phyloP scores from a whole-genome alignment of 2,113 vertebrate genomes.

The Prionailurus bengalensis region DNA sequence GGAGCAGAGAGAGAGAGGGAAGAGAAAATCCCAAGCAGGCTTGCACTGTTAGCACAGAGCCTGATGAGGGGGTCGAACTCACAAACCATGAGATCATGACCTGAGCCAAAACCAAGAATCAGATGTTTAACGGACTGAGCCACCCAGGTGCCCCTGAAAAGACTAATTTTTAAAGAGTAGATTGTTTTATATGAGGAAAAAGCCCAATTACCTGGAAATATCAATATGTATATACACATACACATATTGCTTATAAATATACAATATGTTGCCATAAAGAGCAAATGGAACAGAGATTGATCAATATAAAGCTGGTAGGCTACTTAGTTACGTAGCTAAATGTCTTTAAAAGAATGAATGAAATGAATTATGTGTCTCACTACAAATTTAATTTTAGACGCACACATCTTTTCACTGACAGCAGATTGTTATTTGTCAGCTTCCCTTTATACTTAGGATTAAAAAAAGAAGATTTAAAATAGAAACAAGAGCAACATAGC shows the following conservation, averaged over 20 bases:
- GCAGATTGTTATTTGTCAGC: not conserved
- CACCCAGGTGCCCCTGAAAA: not conserved
- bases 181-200: not conserved
- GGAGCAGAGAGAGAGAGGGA: no score
- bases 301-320: not conserved
- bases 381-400: not conserved
- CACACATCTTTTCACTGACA: not conserved
- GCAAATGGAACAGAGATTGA: not conserved
- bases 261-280: not conserved
- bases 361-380: not conserved
- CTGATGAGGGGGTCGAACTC: no score
- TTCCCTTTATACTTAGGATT: not conserved
- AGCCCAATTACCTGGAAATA: not conserved
- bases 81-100: no score
- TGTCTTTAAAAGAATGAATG: not conserved
- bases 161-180: not conserved
- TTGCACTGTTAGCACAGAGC: no score
- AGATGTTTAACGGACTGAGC: no score
- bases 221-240: not conserved
- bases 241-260: not conserved
- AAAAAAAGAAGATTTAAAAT: slow-evolving; percentile 25
- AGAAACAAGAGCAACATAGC: not conserved
- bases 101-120: no score
- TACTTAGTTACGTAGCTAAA: not conserved
- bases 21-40: no score